Evolutionary conservation across 1,140 invertebrate species (phyloP).

Genomic region (Ditylenchus dipsaci): DNA sequence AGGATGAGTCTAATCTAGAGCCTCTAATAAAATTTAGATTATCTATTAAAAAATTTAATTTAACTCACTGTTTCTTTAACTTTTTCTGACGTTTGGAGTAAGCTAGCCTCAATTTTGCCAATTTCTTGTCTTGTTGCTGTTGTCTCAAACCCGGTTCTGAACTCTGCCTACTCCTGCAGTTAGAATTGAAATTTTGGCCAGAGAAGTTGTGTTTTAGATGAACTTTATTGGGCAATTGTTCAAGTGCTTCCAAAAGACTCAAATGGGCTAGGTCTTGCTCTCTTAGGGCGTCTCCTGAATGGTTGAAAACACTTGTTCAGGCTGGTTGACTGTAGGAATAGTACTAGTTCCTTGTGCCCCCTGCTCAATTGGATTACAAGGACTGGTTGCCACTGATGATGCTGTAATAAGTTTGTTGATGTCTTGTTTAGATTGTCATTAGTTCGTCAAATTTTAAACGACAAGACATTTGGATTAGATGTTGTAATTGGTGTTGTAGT

Average conservation of each 20-base stretch:
- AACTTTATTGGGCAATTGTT: slow-evolving; percentile 1
- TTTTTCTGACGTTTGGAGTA: background rate
- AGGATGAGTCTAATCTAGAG: background rate
- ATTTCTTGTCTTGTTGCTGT: background rate
- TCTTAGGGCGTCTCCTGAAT: too few species aligned
- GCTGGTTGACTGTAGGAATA: too few species aligned
- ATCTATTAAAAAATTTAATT: background rate
- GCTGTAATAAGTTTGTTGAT: too few species aligned
- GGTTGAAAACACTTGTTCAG: too few species aligned
- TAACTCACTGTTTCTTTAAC: background rate
- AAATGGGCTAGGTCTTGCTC: background rate
- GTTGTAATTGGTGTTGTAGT: too few species aligned
- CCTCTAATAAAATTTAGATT: background rate
- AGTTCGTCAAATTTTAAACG: too few species aligned
- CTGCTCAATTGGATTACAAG: too few species aligned
- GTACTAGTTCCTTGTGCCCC: too few species aligned
- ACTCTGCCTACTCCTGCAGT: background rate
- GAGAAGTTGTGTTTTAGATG: background rate
- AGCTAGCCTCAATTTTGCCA: background rate
- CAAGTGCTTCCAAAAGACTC: background rate
- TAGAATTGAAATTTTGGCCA: background rate
- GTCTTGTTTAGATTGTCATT: too few species aligned
- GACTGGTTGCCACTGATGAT: too few species aligned
- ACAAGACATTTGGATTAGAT: too few species aligned
- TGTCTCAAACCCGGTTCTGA: background rate